Conservation (phyloP, 2,797 vertebrate species). For the Poeciliopsis turneri region DNA sequence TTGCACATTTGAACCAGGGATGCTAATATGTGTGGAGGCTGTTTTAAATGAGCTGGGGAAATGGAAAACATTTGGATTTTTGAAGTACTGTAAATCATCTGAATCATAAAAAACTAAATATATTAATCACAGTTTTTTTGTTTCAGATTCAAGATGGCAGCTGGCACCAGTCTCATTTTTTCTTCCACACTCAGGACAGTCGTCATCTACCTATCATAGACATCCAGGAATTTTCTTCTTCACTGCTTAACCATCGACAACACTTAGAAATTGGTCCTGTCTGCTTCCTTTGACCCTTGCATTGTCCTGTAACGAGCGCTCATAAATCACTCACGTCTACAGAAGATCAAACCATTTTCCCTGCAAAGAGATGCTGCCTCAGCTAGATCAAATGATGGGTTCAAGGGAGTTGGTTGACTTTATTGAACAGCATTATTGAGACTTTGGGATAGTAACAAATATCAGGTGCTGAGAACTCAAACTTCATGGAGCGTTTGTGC, state of each 20-base stretch:
- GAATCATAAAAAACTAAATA: neutral
- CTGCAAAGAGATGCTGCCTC: constrained; percentile 43
- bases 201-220: constrained; percentile 90
- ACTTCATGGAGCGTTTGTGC: constrained; percentile 41
- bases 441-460: constrained; percentile 47
- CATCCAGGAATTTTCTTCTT: constrained; percentile 78
- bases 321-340: constrained; percentile 53
- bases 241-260: constrained; percentile 75
- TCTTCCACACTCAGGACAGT: constrained; percentile 92
- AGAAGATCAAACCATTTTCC: constrained; percentile 35
- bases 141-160: constrained; percentile 91
- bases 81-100: neutral
- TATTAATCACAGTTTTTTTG: constrained; percentile 1
- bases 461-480: constrained; percentile 64
- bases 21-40: neutral
- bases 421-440: constrained; percentile 18
- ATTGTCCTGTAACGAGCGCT: constrained; percentile 26
- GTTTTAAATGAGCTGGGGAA: neutral
- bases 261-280: constrained; percentile 89
- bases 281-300: constrained; percentile 87
- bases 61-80: neutral
- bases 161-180: constrained; percentile 91
- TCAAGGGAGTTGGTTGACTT: constrained; percentile 22
- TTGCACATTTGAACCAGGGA: neutral
- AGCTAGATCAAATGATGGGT: constrained; percentile 24